Evolutionary conservation across 1,140 invertebrate genomes (phyloP), one percentile per base, ranked within the genome.

Genomic region (Harlomillsia oculata): DNA sequence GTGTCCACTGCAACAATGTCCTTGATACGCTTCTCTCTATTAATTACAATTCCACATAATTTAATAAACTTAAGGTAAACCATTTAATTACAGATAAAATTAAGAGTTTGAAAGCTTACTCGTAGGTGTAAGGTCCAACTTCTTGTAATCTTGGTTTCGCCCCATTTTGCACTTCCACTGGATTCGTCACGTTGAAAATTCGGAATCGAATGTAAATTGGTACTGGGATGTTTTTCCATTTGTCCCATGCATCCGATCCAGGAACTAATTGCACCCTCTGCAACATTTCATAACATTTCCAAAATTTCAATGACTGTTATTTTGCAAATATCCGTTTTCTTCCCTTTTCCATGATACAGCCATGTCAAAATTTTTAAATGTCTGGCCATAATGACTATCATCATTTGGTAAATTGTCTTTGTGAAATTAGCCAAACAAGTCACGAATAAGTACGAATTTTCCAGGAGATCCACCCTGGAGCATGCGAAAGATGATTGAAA

Each of bases 171-270:
- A 93, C 78, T 41, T 85, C 86, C 0, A 79, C 74, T 0, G 79
- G 75, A 74, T 95, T 95, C 2, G 84, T 85, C 3, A 90, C 76
- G 67, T 93, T 88, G 69, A 89, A 94, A 16, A 95, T 67, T 62
- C 85, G 89, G 49, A 92, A 75, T 68, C 83, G 85, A 63, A 86
- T 84, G 57, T 81, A 77, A n/a, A 87, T 64, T 0, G 82, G 75
- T 62, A 87, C 50, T 14, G 60, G 55, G 30, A 62, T 45, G 14
- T 62, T 43, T 21, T 48, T 52, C 60, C 60, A 62, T 59, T 62
- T 62, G 30, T 59, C 52, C 51, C 51, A 62, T 18, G 60, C 41
- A 14, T 59, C 55, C 23, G 60, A 21, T 20, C 60, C 60, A 25
- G 44, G 44, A 14, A 32, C 41, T 21, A 62, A 26, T 52, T 37